Conservation (phyloP, 2,888 invertebrate genomes). For the Eupithecia abbreviata region DNA sequence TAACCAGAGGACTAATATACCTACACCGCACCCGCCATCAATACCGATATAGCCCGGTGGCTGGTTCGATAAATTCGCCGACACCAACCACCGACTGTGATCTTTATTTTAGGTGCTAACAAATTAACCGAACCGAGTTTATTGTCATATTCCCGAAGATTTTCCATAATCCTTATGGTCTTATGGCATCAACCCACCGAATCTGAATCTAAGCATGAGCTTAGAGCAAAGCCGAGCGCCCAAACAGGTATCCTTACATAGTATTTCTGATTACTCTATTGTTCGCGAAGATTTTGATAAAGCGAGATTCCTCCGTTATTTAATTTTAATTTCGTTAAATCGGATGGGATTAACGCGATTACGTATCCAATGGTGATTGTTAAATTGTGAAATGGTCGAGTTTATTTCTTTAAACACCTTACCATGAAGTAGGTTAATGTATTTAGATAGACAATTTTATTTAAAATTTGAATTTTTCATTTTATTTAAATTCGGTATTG, state of each 20-base stretch:
- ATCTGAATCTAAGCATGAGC: neutral
- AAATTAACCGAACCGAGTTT: neutral
- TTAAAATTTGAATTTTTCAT: too few species aligned
- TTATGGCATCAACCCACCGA: neutral
- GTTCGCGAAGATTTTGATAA: constrained; percentile 70
- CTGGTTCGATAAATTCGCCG: too few species aligned
- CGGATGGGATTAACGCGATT: constrained; percentile 63
- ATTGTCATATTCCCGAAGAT: neutral
- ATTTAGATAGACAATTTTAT: too few species aligned
- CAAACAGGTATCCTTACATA: constrained; percentile 12
- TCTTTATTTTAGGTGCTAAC: neutral
- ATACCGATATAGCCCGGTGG: too few species aligned
- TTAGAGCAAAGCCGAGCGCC: neutral
- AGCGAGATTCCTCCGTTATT: constrained; percentile 58
- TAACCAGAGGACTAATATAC: too few species aligned
- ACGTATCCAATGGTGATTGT: constrained; percentile 54
- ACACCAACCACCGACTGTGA: too few species aligned
- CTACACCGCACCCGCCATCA: too few species aligned
- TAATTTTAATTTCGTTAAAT: constrained; percentile 61
- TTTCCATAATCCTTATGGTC: neutral
- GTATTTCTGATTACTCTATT: constrained; percentile 75
- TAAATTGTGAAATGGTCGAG: constrained; percentile 34
- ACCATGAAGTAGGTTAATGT: too few species aligned
- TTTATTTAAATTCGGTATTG: too few species aligned
- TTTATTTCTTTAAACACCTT: neutral